These are phyloP conservation scores for Amia ocellicauda DNA, from an alignment of 2,113 vertebrate genomes.

Conservation along the genomic window DNA sequence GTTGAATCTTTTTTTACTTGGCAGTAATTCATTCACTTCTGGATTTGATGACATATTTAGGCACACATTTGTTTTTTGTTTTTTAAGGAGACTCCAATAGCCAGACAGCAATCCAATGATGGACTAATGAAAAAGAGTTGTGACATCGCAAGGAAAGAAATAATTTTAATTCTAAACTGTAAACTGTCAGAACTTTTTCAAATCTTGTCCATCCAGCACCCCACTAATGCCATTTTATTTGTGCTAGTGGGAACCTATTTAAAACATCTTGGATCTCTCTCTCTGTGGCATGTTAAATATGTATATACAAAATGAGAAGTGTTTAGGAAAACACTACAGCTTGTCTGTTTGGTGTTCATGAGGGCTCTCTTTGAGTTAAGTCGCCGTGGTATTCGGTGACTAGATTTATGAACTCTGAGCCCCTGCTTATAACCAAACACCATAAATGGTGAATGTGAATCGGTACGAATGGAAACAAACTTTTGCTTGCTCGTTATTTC, in stretches of 20 bases:
- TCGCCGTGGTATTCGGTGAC: constrained; percentile 33
- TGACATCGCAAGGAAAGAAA: no score
- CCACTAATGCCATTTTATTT: background rate
- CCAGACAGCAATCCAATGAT: no score
- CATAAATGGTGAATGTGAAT: constrained; percentile 72
- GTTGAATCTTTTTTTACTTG: no score
- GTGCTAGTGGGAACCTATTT: constrained; percentile 21
- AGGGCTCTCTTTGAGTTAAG: constrained; percentile 43
- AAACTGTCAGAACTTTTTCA: no score
- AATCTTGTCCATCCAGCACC: no score
- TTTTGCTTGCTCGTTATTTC: background rate
- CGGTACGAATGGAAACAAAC: constrained; percentile 22
- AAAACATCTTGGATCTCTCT: constrained; percentile 24
- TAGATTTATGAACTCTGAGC: constrained; percentile 46
- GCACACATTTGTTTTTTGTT: no score
- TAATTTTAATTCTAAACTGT: no score
- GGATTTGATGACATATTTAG: no score
- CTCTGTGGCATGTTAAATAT: constrained; percentile 27
- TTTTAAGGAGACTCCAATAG: no score
- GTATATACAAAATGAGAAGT: constrained; percentile 30
- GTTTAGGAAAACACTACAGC: constrained; percentile 28
- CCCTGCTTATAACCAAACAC: constrained; percentile 55
- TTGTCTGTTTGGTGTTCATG: constrained; percentile 19
- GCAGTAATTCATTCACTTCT: no score
- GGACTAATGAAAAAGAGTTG: no score